Base-by-base conservation (phyloP, 2,888 invertebrate genomes). In the Sarcophaga rosellei region DNA sequence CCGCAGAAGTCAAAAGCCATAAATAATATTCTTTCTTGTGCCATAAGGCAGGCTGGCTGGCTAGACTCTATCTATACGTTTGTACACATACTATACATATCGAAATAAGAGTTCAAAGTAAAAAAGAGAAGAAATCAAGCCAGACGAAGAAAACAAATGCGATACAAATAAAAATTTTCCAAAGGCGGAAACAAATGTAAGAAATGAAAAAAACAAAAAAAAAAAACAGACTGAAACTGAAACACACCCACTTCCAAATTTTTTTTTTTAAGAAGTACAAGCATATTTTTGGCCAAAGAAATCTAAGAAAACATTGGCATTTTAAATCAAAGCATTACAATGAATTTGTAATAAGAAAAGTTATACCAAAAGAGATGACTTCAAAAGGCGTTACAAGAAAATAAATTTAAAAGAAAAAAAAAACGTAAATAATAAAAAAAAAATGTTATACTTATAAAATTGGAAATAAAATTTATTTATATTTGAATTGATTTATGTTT, bases 401-500 rank as follows among this genome's bases (percentile, higher is more conserved):
- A 59, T 0, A 65, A 61, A 59, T 66, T 66, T 57, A 20, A 66
- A 68, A 66, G 35, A 57, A 20, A 63, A 17, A 65, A 2, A 23
- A 70, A 21, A 77, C 17, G 35, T 35, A 35, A 35, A 35, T 15
- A 53, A 53, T 12, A 4, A 5, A 15, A 53, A 53, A 47, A 47
- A 15, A 12, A 53, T 15, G 15, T 53, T 53, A 4, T 53, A 3
- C 53, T 12, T 15, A 53, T 53, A 53, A 53, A 53, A 53, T 15
- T 53, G 53, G 17, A 77, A 74, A 78, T 84, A n/a, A 70, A 78
- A 79, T 84, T 63, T 79, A 75, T 84, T 79, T 79, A 75, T 75
- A 53, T 68, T 53, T 74, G 78, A 84, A 84, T 84, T 84, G 83
- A 84, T 84, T 84, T 84, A 84, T 83, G 78, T 78, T 78, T 66